Conservation (phyloP, 2,888 invertebrate genomes). For the Dilophus febrilis region DNA sequence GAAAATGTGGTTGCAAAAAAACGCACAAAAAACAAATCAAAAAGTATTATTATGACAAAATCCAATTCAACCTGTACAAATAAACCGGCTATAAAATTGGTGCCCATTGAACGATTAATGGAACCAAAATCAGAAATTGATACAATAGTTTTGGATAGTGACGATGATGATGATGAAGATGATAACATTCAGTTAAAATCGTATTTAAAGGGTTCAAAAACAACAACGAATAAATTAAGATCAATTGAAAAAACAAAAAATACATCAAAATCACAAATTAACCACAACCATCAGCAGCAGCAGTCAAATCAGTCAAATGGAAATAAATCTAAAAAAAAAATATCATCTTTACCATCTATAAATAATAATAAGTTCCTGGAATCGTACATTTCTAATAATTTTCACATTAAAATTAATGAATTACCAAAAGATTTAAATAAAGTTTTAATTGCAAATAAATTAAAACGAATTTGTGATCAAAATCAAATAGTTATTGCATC, state of each 20-base stretch:
- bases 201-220: neutral
- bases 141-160: slow-evolving; percentile 8
- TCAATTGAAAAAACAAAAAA: neutral
- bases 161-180: slow-evolving; percentile 5
- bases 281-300: neutral
- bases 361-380: too few relatives aligned
- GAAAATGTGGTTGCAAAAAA: slow-evolving; percentile 8
- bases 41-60: neutral
- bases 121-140: slow-evolving; percentile 8
- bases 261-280: neutral
- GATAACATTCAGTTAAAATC: neutral
- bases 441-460: neutral
- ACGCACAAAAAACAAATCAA: slow-evolving; percentile 1
- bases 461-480: slow-evolving; percentile 1
- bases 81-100: slow-evolving; percentile 1
- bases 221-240: neutral
- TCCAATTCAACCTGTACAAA: neutral
- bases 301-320: too few relatives aligned
- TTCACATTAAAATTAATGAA: neutral
- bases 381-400: too few relatives aligned
- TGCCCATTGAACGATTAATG: slow-evolving; percentile 10
- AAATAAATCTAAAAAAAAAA: too few relatives aligned
- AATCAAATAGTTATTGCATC: slow-evolving; percentile 1
- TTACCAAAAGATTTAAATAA: neutral
- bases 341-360: too few relatives aligned